Evolutionary conservation across 2,888 invertebrate species (phyloP).

Genomic region (Pristionchus mayeri): DNA sequence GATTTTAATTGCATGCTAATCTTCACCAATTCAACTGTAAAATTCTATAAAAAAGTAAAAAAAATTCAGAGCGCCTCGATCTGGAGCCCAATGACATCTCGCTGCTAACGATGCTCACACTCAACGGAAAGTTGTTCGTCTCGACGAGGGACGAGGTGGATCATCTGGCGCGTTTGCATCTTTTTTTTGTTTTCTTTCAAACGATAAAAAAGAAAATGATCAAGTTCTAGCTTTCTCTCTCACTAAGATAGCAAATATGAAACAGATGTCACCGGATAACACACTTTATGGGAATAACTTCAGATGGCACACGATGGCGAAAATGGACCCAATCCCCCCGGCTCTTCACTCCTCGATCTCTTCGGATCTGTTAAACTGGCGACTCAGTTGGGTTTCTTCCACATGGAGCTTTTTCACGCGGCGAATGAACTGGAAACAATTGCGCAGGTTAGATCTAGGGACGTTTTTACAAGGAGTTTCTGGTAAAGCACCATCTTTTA

Average conservation of each 20-base stretch:
- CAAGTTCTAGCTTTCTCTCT: neutral
- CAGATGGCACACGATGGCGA: constrained; percentile 87
- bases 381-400: constrained; percentile 86
- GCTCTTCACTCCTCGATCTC: constrained; percentile 84
- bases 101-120: constrained; percentile 85
- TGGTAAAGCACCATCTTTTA: no score
- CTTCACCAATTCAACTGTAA: no score
- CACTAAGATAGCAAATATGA: neutral
- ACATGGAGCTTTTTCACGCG: constrained; percentile 85
- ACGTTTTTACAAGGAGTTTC: no score
- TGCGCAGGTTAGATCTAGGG: constrained; percentile 57
- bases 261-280: neutral
- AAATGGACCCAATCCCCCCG: constrained; percentile 80
- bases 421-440: constrained; percentile 74
- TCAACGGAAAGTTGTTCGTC: constrained; percentile 87
- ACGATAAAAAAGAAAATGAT: neutral
- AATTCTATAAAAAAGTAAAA: no score
- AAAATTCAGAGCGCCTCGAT: constrained; percentile 81
- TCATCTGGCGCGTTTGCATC: constrained; percentile 45
- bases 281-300: no score
- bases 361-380: constrained; percentile 87
- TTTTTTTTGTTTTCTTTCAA: neutral
- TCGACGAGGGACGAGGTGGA: constrained; percentile 51
- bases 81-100: constrained; percentile 86
- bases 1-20: constrained; percentile 75